phyloP scores from a whole-genome alignment of 1,140 invertebrate species.

The Drosophila ananassae region DNA sequence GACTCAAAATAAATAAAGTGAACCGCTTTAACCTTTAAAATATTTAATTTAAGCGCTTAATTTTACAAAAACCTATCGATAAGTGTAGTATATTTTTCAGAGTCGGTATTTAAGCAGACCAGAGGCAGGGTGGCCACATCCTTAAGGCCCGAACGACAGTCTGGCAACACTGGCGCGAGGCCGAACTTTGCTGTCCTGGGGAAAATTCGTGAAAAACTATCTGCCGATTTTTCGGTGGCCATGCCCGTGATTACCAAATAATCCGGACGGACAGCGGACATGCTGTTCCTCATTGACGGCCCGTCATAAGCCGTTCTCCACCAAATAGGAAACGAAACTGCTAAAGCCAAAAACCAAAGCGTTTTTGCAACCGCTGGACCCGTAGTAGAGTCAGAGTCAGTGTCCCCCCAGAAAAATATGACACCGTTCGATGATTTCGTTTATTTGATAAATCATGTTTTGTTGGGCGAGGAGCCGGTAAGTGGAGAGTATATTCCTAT shows the following conservation, averaged over 20 bases:
- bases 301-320: not conserved
- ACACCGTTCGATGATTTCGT: slow-evolving; percentile 87
- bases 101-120: not conserved
- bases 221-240: slow-evolving; percentile 3
- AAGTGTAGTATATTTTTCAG: not conserved
- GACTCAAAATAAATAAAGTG: no score
- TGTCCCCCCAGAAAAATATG: slow-evolving; percentile 78
- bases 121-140: not conserved
- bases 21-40: no score
- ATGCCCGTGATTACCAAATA: slow-evolving; percentile 4
- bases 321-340: not conserved
- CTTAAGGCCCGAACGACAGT: not conserved
- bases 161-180: not conserved
- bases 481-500: slow-evolving; percentile 49
- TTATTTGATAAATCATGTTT: slow-evolving; percentile 86
- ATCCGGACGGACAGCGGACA: slow-evolving; percentile 7
- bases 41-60: not conserved
- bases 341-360: not conserved
- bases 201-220: not conserved
- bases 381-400: slow-evolving; percentile 22
- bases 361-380: not conserved
- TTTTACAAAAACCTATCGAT: not conserved
- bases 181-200: not conserved
- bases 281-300: not conserved
- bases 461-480: slow-evolving; percentile 87